Evolutionary conservation across 2,888 invertebrate genomes (phyloP).

Genomic region (Eubasilissa splendida): DNA sequence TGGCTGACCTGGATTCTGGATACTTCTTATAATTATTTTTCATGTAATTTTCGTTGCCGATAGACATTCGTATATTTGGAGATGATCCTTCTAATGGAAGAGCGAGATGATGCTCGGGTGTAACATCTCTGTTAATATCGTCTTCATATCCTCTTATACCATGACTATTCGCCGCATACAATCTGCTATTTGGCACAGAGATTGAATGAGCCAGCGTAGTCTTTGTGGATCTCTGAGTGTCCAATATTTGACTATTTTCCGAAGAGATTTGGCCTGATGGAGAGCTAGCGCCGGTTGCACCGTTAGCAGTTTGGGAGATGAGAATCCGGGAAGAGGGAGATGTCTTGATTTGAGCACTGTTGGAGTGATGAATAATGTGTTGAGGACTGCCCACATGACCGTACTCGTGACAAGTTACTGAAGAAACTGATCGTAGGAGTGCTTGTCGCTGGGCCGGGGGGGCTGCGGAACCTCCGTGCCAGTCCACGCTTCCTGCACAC

Average conservation of each 20-base stretch:
- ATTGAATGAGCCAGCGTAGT: constrained; percentile 36
- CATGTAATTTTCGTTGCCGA: constrained; percentile 10
- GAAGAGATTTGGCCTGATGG: background rate
- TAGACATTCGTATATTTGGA: constrained; percentile 5
- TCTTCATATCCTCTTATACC: constrained; percentile 22
- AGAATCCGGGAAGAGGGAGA: constrained; percentile 10
- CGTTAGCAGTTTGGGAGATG: background rate
- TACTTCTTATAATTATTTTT: constrained; percentile 37
- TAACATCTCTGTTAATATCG: constrained; percentile 32
- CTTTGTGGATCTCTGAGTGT: constrained; percentile 25
- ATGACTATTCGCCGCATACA: constrained; percentile 23
- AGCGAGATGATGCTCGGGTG: constrained; percentile 1
- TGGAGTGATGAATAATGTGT: constrained; percentile 62
- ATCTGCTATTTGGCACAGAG: constrained; percentile 44
- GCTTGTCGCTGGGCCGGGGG: constrained; percentile 62
- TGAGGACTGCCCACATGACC: constrained; percentile 58
- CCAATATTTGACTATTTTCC: background rate
- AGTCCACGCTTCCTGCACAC: constrained; percentile 82
- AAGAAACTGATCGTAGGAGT: constrained; percentile 75
- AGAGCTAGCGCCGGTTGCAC: constrained; percentile 54
- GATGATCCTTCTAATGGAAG: constrained; percentile 24
- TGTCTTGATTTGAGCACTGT: constrained; percentile 56
- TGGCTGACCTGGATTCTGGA: constrained; percentile 42
- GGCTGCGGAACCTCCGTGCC: constrained; percentile 67
- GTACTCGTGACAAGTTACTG: constrained; percentile 68